Conservation (phyloP, 2,888 invertebrate species). For the Stenodema calcarata region DNA sequence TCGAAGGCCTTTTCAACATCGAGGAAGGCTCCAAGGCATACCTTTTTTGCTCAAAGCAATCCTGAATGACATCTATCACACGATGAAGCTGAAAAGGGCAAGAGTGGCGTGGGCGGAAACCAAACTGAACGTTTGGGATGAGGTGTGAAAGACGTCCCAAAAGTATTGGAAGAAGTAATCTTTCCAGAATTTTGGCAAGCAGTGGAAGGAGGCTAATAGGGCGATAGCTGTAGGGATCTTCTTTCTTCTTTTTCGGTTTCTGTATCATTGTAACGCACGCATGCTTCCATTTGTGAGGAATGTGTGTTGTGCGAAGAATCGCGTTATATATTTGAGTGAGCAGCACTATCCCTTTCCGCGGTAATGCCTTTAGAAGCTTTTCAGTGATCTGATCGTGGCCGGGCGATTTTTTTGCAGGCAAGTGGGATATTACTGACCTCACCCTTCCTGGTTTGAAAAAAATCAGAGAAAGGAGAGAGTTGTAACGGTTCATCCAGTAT, state of each 20-base stretch:
- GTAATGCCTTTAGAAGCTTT: neutral
- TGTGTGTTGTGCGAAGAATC: neutral
- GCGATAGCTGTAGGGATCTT: neutral
- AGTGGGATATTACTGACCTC: neutral
- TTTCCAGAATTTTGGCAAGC: neutral
- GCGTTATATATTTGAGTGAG: slow-evolving; percentile 7
- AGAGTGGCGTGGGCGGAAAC: neutral
- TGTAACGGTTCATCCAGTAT: neutral
- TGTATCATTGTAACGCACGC: neutral
- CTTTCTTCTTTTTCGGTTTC: neutral
- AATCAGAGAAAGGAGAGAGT: neutral
- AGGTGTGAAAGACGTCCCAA: neutral
- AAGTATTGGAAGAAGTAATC: neutral
- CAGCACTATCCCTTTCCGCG: neutral
- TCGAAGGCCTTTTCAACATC: too few relatives aligned
- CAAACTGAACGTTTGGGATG: neutral
- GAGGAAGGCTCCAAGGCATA: neutral
- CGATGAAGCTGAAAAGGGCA: neutral
- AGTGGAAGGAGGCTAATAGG: slow-evolving; percentile 5
- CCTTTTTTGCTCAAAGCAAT: neutral
- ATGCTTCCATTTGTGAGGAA: slow-evolving; percentile 19
- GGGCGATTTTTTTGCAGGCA: neutral
- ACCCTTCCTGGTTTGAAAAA: neutral
- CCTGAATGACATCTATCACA: neutral
- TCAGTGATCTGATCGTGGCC: neutral